Evolutionary conservation across 2,113 vertebrate genomes (phyloP), one percentile per base, ranked within the genome.

Genomic region (Probosciger aterrimus): DNA sequence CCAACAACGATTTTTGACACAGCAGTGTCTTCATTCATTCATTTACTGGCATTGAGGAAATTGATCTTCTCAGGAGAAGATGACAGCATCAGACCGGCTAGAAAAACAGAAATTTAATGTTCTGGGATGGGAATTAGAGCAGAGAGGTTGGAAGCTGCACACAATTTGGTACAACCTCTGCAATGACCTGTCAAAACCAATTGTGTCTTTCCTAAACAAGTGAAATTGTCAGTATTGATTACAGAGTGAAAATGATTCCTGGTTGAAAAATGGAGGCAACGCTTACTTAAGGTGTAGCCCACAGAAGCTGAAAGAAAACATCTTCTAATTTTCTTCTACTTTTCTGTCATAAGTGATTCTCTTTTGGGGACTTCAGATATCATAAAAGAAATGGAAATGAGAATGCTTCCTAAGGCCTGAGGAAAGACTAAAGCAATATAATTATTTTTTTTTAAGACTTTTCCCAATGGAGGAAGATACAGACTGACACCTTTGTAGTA

Each of bases 181-280:
- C 85, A 18, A 20, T 28, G 67, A 47, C 60, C 10, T 86, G 43
- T 62, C 93, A 82, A 81, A 95, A n/a, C 37, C 50, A 76, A 89
- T 86, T 50, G 22, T 15, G 31, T 43, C 64, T 79, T 91, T 92
- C 80, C 75, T 31, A 87, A 92, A 78, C 4, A 7, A 84, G 62
- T 84, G 44, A 95, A 93, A 91, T 67, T 64, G 67, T 65, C 64
- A 46, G 17, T 37, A 80, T 88, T 88, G 94, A 75, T 55, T 93
- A 81, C 30, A 0, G 8, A 74, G 43, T 53, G 68, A 88, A 74
- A 94, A 91, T 65, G 85, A 84, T 67, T 87, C 59, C 41, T 18
- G n/a, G 69, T 71, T 80, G 46, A 83, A 80, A 86, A 88, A 59
- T 4, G 67, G 46, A 86, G 47, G 35, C 10, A 52, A 24, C 28